Conservation (phyloP, 92 coral and sea anemone species). For the Porites rus region DNA sequence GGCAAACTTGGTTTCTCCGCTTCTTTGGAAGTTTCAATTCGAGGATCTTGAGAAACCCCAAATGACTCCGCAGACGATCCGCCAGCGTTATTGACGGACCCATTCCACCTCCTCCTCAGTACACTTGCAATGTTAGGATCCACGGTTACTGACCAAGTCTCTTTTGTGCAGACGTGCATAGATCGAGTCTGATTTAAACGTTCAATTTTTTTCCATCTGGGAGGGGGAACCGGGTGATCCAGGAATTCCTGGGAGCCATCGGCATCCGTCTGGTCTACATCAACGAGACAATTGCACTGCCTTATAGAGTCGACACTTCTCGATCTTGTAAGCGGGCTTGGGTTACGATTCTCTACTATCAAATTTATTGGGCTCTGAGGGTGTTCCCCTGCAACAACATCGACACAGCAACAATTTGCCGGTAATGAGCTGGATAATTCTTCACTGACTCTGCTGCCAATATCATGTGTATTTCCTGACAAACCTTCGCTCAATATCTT, state of each 20-base stretch:
- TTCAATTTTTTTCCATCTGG: conserved; percentile 44
- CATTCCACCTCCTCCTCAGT: conserved; percentile 22
- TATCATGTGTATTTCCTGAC: neutral
- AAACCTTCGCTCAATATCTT: neutral
- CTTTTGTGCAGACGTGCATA: neutral
- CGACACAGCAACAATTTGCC: conserved; percentile 29
- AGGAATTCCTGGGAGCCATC: neutral
- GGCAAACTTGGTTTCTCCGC: conserved; percentile 31
- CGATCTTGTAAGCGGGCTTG: neutral
- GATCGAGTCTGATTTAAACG: conserved; percentile 38
- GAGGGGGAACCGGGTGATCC: conserved; percentile 65
- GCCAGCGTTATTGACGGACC: neutral
- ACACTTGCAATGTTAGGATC: conserved; percentile 65
- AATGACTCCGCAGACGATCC: neutral
- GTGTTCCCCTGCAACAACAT: neutral
- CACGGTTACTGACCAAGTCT: conserved; percentile 42
- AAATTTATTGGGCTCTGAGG: neutral
- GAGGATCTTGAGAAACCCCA: neutral
- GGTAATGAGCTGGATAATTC: conserved; percentile 24
- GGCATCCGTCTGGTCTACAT: neutral
- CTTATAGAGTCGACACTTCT: conserved; percentile 18
- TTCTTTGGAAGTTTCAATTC: neutral
- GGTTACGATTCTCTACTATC: conserved; percentile 32
- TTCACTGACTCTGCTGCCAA: neutral
- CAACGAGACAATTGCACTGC: neutral